These are phyloP conservation scores for Aphelenchoides besseyi DNA, from an alignment of 1,140 invertebrate species.

Conservation along the genomic window DNA sequence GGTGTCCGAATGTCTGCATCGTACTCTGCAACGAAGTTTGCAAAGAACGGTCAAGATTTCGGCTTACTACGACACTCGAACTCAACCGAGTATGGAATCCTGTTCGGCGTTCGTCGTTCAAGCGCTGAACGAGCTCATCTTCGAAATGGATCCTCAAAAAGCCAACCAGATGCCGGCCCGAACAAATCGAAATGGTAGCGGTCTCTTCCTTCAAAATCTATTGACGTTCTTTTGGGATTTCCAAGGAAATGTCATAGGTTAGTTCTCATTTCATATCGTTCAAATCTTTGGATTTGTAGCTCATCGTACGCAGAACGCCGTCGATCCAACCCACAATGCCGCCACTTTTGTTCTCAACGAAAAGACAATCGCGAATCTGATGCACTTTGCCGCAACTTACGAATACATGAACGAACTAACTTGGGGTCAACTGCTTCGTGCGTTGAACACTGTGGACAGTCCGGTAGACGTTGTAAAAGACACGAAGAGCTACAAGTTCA, in stretches of 20 bases:
- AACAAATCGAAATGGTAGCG: slow-evolving; percentile 12
- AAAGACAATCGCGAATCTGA: slow-evolving; percentile 5
- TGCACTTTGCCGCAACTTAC: slow-evolving; percentile 8
- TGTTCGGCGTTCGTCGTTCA: background rate
- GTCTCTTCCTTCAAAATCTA: slow-evolving; percentile 28
- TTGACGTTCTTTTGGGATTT: slow-evolving; percentile 33
- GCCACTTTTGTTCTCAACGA: background rate
- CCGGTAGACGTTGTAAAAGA: background rate
- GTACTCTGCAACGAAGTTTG: background rate
- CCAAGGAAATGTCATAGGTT: slow-evolving; percentile 29
- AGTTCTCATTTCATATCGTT: background rate
- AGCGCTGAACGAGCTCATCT: background rate
- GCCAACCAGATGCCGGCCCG: slow-evolving; percentile 2
- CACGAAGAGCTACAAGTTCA: slow-evolving; percentile 12
- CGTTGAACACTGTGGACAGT: slow-evolving; percentile 12
- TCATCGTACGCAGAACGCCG: background rate
- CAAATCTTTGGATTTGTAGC: background rate
- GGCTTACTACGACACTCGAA: slow-evolving; percentile 1
- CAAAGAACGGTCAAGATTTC: slow-evolving; percentile 9
- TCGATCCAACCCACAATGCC: background rate
- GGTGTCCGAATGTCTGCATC: background rate
- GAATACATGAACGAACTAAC: background rate
- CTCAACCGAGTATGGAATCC: background rate
- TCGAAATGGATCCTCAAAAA: background rate
- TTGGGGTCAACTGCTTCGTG: background rate